Evolutionary conservation across 1,140 invertebrate genomes (phyloP).

Genomic region (Lordiphosa collinella): DNA sequence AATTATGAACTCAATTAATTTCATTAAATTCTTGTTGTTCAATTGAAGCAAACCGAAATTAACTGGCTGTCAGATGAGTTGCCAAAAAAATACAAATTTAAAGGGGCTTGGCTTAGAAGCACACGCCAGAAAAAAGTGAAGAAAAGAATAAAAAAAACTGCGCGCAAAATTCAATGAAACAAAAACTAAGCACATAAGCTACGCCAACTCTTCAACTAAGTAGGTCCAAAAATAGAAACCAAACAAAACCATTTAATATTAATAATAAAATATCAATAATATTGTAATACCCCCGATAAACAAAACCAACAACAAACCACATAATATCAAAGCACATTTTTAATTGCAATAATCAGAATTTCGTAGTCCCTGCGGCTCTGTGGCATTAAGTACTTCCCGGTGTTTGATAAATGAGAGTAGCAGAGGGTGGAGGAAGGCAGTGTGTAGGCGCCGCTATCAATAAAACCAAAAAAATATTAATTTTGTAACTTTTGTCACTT

Average conservation of each 20-base stretch:
- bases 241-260: slow-evolving; percentile 48
- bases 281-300: slow-evolving; percentile 28
- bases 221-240: slow-evolving; percentile 54
- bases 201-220: slow-evolving; percentile 17
- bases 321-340: slow-evolving; percentile 37
- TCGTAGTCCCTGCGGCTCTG: slow-evolving; percentile 42
- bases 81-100: slow-evolving; percentile 23
- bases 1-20: slow-evolving; percentile 32
- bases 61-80: slow-evolving; percentile 45
- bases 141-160: no score
- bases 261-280: slow-evolving; percentile 42
- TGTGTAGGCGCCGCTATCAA: slow-evolving; percentile 54
- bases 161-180: slow-evolving; percentile 27
- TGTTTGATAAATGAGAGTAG: slow-evolving; percentile 28
- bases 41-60: slow-evolving; percentile 41
- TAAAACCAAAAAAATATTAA: slow-evolving; percentile 43
- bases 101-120: slow-evolving; percentile 33
- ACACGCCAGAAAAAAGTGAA: slow-evolving; percentile 9
- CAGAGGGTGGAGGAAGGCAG: not conserved
- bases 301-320: slow-evolving; percentile 10
- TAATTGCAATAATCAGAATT: slow-evolving; percentile 47
- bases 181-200: slow-evolving; percentile 19
- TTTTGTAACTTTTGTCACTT: slow-evolving; percentile 12
- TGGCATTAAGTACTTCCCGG: slow-evolving; percentile 23
- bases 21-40: slow-evolving; percentile 32